phyloP scores from a whole-genome alignment of 2,113 vertebrate species.

The Cacatua alba region DNA sequence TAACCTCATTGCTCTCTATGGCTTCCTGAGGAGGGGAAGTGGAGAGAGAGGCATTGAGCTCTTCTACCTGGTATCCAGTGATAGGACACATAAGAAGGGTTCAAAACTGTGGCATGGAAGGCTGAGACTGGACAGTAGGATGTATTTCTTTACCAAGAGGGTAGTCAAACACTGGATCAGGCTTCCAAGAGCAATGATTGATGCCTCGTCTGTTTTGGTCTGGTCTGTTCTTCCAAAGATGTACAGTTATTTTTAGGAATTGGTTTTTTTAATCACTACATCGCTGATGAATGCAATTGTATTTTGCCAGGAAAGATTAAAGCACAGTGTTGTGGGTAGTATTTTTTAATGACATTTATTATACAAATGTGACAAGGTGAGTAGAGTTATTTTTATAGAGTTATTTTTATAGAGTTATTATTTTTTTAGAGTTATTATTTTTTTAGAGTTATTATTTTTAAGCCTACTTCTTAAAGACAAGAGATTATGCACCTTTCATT shows the following conservation, averaged over 20 bases:
- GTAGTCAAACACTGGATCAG: neutral
- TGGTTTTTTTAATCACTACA: neutral
- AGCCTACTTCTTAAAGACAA: neutral
- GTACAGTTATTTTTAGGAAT: neutral
- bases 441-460: neutral
- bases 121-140: neutral
- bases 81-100: rapidly evolving
- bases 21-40: neutral
- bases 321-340: neutral
- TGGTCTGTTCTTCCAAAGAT: neutral
- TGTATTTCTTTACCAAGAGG: neutral
- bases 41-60: neutral
- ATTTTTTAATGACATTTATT: neutral
- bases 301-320: neutral
- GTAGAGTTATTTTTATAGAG: neutral
- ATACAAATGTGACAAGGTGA: neutral
- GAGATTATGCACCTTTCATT: neutral
- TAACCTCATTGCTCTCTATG: too few relatives aligned
- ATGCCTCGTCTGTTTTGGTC: neutral
- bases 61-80: neutral
- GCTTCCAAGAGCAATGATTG: neutral
- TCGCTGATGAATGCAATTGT: neutral
- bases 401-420: neutral
- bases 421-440: neutral
- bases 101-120: neutral